These are phyloP conservation scores for Biston betularia DNA, from an alignment of 2,888 invertebrate genomes.

Conservation along the genomic window DNA sequence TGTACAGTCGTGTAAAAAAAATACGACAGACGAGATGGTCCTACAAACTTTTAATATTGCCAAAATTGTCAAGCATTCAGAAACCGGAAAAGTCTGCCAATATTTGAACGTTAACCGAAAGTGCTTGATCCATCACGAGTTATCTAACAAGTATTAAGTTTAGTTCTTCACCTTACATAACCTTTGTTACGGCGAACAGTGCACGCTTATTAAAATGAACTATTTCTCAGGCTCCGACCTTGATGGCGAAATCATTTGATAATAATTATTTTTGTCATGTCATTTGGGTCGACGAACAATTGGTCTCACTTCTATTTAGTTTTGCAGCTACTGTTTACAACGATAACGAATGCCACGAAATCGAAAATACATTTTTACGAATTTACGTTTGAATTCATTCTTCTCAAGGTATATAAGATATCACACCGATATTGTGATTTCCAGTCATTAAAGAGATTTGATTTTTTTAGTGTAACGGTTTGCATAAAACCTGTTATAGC, in stretches of 20 bases:
- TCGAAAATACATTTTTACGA: not conserved
- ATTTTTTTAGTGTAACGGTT: no score
- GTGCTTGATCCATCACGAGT: conserved; percentile 22
- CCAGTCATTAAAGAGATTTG: no score
- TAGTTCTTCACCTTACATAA: conserved; percentile 29
- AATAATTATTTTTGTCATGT: conserved; percentile 13
- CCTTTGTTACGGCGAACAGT: conserved; percentile 23
- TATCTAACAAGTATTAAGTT: conserved; percentile 22
- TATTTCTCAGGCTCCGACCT: conserved; percentile 37
- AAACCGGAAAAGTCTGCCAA: not conserved
- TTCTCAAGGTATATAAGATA: no score
- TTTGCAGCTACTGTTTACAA: not conserved
- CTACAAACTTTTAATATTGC: not conserved
- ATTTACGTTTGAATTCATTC: no score
- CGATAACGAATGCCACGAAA: not conserved
- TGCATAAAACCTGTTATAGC: no score
- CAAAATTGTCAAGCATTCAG: conserved; percentile 1
- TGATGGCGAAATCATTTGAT: conserved; percentile 34
- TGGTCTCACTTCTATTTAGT: conserved; percentile 4
- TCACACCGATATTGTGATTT: no score
- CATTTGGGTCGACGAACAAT: conserved; percentile 20
- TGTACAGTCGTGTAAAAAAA: no score
- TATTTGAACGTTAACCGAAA: conserved; percentile 14
- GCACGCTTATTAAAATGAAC: conserved; percentile 31
- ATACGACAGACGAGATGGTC: no score